Evolutionary conservation across 2,888 invertebrate species (phyloP).

Genomic region (Drosophila quinaria): DNA sequence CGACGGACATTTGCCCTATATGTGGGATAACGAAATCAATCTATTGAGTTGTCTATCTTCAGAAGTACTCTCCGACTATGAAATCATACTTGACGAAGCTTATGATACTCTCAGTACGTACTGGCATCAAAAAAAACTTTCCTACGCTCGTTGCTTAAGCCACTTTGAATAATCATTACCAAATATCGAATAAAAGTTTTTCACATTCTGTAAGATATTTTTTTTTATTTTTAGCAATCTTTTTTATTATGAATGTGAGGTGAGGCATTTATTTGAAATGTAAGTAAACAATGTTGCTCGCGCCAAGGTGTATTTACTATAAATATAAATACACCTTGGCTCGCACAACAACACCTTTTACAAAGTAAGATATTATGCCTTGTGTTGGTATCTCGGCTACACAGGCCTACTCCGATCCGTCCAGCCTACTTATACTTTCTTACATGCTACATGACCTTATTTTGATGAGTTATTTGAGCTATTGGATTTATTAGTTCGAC

Average conservation of each 20-base stretch:
- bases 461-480: slow-evolving; percentile 31
- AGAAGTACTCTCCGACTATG: slow-evolving; percentile 1
- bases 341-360: too few relatives aligned
- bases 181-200: not conserved
- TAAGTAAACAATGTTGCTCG: too few relatives aligned
- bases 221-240: not conserved
- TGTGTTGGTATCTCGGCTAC: too few relatives aligned
- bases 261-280: too few relatives aligned
- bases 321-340: too few relatives aligned
- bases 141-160: slow-evolving; percentile 24
- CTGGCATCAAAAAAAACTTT: slow-evolving; percentile 1
- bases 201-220: too few relatives aligned
- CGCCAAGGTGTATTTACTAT: too few relatives aligned
- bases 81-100: not conserved
- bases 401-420: too few relatives aligned
- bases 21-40: slow-evolving; percentile 1
- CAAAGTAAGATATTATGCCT: too few relatives aligned
- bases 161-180: slow-evolving; percentile 31
- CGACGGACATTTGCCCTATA: not conserved
- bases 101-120: slow-evolving; percentile 26
- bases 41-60: slow-evolving; percentile 14
- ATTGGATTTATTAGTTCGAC: slow-evolving; percentile 52
- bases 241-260: not conserved
- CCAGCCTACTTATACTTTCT: not conserved
- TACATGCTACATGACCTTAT: not conserved